Conservation (phyloP, 2,113 vertebrate species). For the Perccottus glenii region DNA sequence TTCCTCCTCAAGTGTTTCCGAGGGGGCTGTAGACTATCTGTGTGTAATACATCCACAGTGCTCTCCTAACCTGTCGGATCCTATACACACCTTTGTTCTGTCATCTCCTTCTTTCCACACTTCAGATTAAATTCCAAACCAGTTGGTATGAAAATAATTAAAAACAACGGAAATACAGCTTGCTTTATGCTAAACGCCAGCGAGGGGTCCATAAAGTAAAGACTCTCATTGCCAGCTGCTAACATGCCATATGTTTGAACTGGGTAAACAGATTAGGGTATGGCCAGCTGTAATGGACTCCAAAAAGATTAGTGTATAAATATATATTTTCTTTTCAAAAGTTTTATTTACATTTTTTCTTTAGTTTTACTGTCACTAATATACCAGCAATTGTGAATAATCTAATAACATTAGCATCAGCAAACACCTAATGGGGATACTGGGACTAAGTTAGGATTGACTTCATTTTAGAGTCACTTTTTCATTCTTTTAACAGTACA, state of each 20-base stretch:
- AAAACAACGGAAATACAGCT: not conserved
- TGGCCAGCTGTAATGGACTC: too few species aligned
- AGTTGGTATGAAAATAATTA: conserved; percentile 2
- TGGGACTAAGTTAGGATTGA: too few species aligned
- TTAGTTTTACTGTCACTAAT: too few species aligned
- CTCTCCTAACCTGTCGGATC: not conserved
- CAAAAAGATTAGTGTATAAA: too few species aligned
- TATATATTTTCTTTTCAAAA: too few species aligned
- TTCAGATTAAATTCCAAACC: not conserved
- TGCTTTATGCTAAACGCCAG: conserved; percentile 1
- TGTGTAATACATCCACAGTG: not conserved
- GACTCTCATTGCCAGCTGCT: conserved; percentile 6
- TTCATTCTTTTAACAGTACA: too few species aligned
- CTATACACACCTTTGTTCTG: conserved; percentile 1
- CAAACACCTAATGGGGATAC: too few species aligned
- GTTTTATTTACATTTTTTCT: too few species aligned
- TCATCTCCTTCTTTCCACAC: not conserved
- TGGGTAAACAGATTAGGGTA: conserved; percentile 7
- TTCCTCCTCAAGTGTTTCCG: conserved; percentile 9
- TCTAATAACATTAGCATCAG: too few species aligned
- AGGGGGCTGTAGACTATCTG: conserved; percentile 1
- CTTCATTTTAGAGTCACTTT: too few species aligned
- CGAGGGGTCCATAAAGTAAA: conserved; percentile 5
- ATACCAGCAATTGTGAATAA: too few species aligned
- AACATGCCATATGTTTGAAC: conserved; percentile 6